Percentiles rank a stretch among this genome's conserved stretches.
Conservation (phyloP, 1,140 invertebrate genomes). For the Drosophila grimshawi region DNA sequence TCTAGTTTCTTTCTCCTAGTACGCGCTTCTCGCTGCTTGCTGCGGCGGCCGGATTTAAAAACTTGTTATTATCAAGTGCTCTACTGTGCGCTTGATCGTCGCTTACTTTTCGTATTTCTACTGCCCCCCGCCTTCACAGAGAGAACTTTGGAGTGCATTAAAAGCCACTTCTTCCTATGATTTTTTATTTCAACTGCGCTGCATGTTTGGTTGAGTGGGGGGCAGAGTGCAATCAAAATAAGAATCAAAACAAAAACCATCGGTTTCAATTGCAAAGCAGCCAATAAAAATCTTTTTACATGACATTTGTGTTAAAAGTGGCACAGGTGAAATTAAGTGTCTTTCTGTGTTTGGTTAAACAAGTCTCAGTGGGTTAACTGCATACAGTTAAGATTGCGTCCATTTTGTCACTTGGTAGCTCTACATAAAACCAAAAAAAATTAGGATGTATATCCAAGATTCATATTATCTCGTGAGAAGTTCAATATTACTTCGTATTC, state of each 20-base stretch:
- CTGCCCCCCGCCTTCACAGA: not conserved
- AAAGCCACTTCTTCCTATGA: conserved; percentile 59
- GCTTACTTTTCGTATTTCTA: conserved; percentile 41
- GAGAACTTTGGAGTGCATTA: conserved; percentile 42
- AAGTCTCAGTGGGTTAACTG: conserved; percentile 10
- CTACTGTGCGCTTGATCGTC: conserved; percentile 39
- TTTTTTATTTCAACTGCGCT: conserved; percentile 23
- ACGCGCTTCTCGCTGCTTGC: conserved; percentile 20
- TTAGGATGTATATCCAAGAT: too few species aligned
- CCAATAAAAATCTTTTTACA: conserved; percentile 41
- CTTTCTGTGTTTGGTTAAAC: conserved; percentile 13
- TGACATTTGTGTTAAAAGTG: conserved; percentile 57
- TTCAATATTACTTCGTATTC: too few species aligned
- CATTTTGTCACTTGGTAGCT: not conserved
- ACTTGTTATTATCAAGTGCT: conserved; percentile 64
- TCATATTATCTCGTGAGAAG: too few species aligned
- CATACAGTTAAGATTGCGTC: not conserved
- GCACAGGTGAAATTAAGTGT: conserved; percentile 36
- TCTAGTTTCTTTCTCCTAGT: conserved; percentile 29
- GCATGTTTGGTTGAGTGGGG: not conserved
- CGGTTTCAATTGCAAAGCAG: conserved; percentile 14
- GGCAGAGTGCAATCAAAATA: conserved; percentile 34
- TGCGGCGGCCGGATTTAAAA: conserved; percentile 65
- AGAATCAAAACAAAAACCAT: conserved; percentile 19
- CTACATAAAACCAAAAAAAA: too few species aligned